Evolutionary conservation across 2,797 vertebrate genomes (phyloP), one percentile per base, ranked within the genome.

Genomic region (Octomys mimax): DNA sequence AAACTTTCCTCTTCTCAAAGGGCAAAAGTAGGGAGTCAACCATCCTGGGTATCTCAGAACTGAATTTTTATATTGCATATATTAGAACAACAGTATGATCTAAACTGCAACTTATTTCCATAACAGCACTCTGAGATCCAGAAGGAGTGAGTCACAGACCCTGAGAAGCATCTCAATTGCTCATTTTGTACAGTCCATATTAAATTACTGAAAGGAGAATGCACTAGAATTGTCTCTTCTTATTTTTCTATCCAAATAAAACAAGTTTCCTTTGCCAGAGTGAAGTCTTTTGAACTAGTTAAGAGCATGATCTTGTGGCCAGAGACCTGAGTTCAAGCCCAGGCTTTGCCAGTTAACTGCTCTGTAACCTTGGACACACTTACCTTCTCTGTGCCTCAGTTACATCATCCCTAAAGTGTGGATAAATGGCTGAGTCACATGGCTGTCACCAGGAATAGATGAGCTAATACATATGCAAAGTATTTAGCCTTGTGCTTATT

Each of bases 141-240:
- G 92, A 95, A 97, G 71, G 91, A 96, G 95, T 97, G 96, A 97
- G 91, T 96, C 16, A 79, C 52, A 26, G 49, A 42, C 78, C 62
- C 90, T 87, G 87, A 94, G 92, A 96, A 92, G 59, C 82, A 96
- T 52, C 46, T 96, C 39, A 70, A 9, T 97, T 85, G 70, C 73
- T 93, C 85, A 73, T 81, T 96, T 93, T 81, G 82, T 91, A 81
- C 4, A 92, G 81, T 82, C 85, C 59, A 39, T 88, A 84, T 97
- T 96, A 70, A 97, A 95, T 97, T 97, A 87, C 89, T 89, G 68
- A 94, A 92, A 93, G 87, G 64, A 64, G 42, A 87, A 82, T 83
- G 59, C 28, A 80, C 70, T 88, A 86, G 68, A 75, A 88, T 83
- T 71, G 28, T 77, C 82, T 93, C 87, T 95, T 96, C 39, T 52